phyloP scores from a whole-genome alignment of 2,797 vertebrate genomes.

The Tadarida brasiliensis region DNA sequence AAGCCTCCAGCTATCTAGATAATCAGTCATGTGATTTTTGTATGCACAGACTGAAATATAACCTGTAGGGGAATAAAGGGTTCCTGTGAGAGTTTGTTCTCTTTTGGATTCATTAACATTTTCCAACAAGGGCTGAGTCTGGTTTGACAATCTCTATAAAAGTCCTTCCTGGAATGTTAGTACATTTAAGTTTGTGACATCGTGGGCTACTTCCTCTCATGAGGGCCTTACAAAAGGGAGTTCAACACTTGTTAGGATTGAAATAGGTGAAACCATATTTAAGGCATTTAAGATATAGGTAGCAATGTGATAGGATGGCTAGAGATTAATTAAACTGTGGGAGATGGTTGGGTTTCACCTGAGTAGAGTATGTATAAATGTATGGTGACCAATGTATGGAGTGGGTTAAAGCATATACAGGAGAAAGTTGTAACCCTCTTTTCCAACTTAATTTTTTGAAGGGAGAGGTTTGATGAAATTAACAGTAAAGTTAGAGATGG shows the following conservation, averaged over 20 bases:
- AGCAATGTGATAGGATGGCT: too few species aligned
- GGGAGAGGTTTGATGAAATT: too few species aligned
- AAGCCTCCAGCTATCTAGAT: neutral
- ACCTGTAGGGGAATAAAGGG: neutral
- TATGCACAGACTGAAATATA: neutral
- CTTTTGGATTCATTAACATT: neutral
- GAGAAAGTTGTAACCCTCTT: too few species aligned
- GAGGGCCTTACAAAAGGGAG: neutral
- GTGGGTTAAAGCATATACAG: too few species aligned
- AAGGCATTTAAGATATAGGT: neutral
- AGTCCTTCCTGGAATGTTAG: neutral
- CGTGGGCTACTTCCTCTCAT: too few species aligned
- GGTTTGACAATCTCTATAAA: neutral
- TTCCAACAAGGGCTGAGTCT: neutral
- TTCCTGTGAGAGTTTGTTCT: neutral
- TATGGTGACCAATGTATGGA: too few species aligned
- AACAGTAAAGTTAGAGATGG: too few species aligned
- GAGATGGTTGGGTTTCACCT: too few species aligned
- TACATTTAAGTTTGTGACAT: neutral
- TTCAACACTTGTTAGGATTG: neutral
- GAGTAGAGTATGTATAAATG: too few species aligned
- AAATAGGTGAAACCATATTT: neutral
- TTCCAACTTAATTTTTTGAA: too few species aligned
- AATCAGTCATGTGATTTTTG: neutral
- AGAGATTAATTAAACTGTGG: too few species aligned